phyloP scores from a whole-genome alignment of 2,888 invertebrate species.

The Kuschelorhynchus macadamiae region DNA sequence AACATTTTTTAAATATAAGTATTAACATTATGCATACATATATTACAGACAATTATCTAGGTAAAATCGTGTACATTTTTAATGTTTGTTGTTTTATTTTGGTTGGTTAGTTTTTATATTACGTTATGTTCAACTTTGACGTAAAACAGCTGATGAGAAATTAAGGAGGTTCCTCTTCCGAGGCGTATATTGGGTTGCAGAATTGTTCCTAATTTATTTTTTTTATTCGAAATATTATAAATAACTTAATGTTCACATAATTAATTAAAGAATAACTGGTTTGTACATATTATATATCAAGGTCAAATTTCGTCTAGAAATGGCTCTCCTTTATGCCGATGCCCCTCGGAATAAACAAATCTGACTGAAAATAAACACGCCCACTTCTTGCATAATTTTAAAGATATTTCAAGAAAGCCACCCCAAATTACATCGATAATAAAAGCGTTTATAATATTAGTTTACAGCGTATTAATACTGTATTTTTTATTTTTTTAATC shows the following conservation, averaged over 20 bases:
- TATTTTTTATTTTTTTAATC: no score
- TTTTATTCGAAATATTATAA: background rate
- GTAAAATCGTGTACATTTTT: background rate
- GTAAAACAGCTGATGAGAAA: background rate
- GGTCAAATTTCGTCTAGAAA: no score
- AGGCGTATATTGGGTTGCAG: background rate
- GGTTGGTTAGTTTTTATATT: background rate
- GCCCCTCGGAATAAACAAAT: constrained; percentile 39
- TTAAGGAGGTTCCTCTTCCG: background rate
- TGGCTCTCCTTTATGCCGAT: no score
- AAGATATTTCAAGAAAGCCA: no score
- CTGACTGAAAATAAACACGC: constrained; percentile 54
- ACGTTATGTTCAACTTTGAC: background rate
- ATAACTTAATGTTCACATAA: background rate
- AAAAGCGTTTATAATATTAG: no score
- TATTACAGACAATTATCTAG: background rate
- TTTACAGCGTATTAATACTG: no score
- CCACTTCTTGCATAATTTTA: constrained; percentile 41
- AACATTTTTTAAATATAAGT: background rate
- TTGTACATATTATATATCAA: background rate
- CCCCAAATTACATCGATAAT: no score
- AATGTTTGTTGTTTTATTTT: background rate
- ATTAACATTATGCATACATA: background rate
- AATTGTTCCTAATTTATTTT: background rate
- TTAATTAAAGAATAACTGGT: background rate